These are phyloP conservation scores for Spinibarbus caldwelli DNA, from an alignment of 2,797 vertebrate genomes.

Conservation along the genomic window DNA sequence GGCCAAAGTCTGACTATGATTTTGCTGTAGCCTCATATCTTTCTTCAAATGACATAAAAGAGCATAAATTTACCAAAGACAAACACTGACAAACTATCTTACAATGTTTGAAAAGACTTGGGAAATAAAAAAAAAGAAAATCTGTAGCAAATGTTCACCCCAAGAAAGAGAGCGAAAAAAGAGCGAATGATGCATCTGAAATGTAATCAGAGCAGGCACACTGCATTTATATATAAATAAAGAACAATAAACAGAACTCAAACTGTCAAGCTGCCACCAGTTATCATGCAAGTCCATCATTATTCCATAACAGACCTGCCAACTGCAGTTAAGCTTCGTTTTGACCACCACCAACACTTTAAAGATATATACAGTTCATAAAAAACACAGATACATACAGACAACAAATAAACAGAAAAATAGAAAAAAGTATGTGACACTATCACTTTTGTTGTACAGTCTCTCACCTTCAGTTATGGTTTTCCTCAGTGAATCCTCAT, in stretches of 20 bases:
- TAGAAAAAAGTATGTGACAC: background rate
- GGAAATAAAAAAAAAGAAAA: background rate
- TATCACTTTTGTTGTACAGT: background rate
- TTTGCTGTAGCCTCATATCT: no score
- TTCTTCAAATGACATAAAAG: background rate
- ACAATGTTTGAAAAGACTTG: background rate
- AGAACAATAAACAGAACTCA: slow-evolving; percentile 4
- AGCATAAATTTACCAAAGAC: background rate
- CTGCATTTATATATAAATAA: background rate
- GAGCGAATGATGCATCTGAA: slow-evolving; percentile 9
- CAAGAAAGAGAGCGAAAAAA: background rate
- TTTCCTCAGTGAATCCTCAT: slow-evolving; percentile 59
- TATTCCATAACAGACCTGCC: slow-evolving; percentile 46
- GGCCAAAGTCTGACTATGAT: background rate
- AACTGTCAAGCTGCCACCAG: slow-evolving; percentile 21
- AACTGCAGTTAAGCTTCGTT: slow-evolving; percentile 24
- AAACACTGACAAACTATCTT: background rate
- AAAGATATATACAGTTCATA: slow-evolving; percentile 14
- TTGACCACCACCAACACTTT: slow-evolving; percentile 26
- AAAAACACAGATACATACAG: background rate
- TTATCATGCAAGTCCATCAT: slow-evolving; percentile 36
- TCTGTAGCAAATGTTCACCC: slow-evolving; percentile 28
- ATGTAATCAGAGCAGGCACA: background rate
- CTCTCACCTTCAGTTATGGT: slow-evolving; percentile 52
- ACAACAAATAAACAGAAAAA: background rate